Evolutionary conservation across 2,888 invertebrate species (phyloP).

Genomic region (Leucozona laternaria): DNA sequence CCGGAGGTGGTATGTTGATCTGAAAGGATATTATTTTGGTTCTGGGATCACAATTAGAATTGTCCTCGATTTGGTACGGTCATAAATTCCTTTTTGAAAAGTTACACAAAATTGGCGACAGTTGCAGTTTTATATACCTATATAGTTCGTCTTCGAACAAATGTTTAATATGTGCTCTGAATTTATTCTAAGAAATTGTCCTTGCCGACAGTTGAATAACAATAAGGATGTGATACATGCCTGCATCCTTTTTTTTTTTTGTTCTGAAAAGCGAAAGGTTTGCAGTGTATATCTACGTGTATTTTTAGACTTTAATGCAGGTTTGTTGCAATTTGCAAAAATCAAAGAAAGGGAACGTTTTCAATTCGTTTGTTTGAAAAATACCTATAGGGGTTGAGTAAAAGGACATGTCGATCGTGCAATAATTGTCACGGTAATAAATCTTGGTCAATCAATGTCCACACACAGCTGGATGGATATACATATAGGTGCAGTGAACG

Average conservation of each 20-base stretch:
- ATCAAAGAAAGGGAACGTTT: constrained; percentile 46
- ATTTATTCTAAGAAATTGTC: constrained; percentile 56
- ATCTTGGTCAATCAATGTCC: constrained; percentile 71
- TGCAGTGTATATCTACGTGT: not conserved
- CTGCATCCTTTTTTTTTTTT: constrained; percentile 31
- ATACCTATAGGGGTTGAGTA: constrained; percentile 53
- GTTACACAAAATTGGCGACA: constrained; percentile 73
- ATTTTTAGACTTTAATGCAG: not conserved
- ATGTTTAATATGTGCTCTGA: constrained; percentile 35
- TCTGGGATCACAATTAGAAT: constrained; percentile 60
- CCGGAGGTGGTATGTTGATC: constrained; percentile 34
- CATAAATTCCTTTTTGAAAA: constrained; percentile 56
- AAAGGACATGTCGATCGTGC: constrained; percentile 21
- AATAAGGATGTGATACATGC: constrained; percentile 52
- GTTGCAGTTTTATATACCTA: constrained; percentile 39
- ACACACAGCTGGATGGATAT: constrained; percentile 47
- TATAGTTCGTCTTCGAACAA: not conserved
- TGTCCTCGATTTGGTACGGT: constrained; percentile 63
- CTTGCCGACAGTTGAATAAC: constrained; percentile 38
- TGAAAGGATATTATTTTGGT: constrained; percentile 61
- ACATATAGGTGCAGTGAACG: not conserved
- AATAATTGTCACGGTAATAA: constrained; percentile 63
- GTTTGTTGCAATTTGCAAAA: constrained; percentile 49
- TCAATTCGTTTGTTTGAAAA: not conserved
- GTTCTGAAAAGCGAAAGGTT: constrained; percentile 54